These are phyloP conservation scores for Sarcophilus harrisii DNA, from an alignment of 2,797 vertebrate genomes.

Conservation along the genomic window DNA sequence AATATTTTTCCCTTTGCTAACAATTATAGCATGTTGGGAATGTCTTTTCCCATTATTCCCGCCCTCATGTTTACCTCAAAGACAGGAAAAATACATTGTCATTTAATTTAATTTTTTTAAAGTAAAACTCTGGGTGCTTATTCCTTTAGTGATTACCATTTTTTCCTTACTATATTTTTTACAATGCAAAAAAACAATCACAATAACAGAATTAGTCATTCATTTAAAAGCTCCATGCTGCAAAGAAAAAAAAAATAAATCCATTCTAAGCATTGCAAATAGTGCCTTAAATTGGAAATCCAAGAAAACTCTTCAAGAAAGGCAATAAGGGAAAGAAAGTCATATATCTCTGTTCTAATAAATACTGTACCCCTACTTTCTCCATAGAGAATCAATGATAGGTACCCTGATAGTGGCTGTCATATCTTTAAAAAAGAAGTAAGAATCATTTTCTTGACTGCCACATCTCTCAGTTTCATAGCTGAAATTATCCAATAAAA, in stretches of 20 bases:
- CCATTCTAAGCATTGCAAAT: neutral
- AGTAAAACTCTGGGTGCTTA: conserved; percentile 41
- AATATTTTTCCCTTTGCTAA: neutral
- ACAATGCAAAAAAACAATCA: conserved; percentile 39
- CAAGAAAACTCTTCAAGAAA: conserved; percentile 3
- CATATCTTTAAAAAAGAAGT: neutral
- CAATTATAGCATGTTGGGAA: neutral
- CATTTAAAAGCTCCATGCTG: conserved; percentile 16
- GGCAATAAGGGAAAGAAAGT: neutral
- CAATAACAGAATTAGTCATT: neutral
- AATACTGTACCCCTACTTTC: neutral
- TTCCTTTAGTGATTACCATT: conserved; percentile 23
- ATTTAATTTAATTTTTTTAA: neutral
- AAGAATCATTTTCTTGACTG: neutral
- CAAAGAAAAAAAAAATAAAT: neutral
- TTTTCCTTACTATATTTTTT: conserved; percentile 12
- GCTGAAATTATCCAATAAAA: neutral
- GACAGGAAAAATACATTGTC: conserved; percentile 26
- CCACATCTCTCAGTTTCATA: neutral
- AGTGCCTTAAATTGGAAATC: neutral
- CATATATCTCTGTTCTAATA: neutral
- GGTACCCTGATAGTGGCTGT: neutral
- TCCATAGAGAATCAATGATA: neutral
- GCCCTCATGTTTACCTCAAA: conserved; percentile 22
- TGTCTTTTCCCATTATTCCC: neutral